phyloP scores from a whole-genome alignment of 2,797 vertebrate species.

The Galaxias olidus region DNA sequence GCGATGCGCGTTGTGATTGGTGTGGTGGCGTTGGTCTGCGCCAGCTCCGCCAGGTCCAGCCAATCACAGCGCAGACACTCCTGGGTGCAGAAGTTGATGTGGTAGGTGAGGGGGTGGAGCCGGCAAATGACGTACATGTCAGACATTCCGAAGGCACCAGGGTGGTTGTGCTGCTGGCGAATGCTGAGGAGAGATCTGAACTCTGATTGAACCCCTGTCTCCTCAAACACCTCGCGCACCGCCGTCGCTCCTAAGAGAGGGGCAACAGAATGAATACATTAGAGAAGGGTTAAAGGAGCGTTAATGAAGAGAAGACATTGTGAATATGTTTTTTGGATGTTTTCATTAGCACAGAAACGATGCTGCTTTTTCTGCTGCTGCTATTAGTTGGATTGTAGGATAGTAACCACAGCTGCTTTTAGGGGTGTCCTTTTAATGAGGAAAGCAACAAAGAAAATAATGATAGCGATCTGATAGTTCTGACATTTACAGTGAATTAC shows the following conservation, averaged over 20 bases:
- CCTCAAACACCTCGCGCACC: conserved; percentile 91
- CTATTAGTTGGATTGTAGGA: too few species aligned
- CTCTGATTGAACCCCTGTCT: conserved; percentile 88
- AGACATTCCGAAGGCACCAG: conserved; percentile 89
- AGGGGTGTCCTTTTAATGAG: too few species aligned
- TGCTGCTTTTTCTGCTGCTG: too few species aligned
- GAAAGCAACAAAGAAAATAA: too few species aligned
- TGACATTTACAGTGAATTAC: too few species aligned
- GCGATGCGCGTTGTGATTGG: conserved; percentile 86
- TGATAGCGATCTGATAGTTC: too few species aligned
- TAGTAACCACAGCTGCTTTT: too few species aligned
- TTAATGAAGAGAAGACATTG: neutral
- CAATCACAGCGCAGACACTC: conserved; percentile 92
- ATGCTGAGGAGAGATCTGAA: conserved; percentile 91
- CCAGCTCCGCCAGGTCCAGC: conserved; percentile 82
- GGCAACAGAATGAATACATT: too few species aligned
- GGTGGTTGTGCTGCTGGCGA: conserved; percentile 90
- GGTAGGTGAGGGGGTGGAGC: conserved; percentile 80
- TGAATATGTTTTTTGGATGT: neutral
- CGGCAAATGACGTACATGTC: conserved; percentile 95
- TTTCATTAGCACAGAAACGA: neutral
- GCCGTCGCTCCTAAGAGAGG: conserved; percentile 89
- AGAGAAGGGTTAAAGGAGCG: neutral
- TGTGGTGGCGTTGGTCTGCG: conserved; percentile 67
- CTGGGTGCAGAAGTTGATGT: conserved; percentile 85